Evolutionary conservation across 2,888 invertebrate genomes (phyloP), one percentile per base, ranked within the genome.

Genomic region (Sesia apiformis): DNA sequence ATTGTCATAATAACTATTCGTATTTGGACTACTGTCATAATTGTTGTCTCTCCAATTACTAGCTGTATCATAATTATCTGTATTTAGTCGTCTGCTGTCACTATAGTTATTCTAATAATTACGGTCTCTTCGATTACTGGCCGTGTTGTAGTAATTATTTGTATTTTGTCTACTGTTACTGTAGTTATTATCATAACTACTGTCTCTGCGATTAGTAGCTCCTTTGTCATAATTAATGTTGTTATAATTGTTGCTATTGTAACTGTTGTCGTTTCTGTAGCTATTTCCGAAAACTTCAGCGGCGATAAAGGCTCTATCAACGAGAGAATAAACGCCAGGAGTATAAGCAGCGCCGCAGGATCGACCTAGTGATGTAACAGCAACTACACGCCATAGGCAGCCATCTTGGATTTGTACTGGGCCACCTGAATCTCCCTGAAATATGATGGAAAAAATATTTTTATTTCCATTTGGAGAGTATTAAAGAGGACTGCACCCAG

Each of bases 391-490:
- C 88, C 88, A 88, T 0, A 66, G 51, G 55, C 89, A 88, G 53
- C 82, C 86, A 54, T 85, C 85, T 65, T 78, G 81, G 0, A 84
- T 60, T 59, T 87, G 86, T 0, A 81, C 84, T 3, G 88, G 88
- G 0, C 89, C 88, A 0, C 88, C 89, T 0, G 87, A 87, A 55
- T 89, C 89, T 52, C 89, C 89, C 89, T 89, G 73, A 0, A 55
- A 58, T 23, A 23, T 23, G 23, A 23, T 23, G 23, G 23, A 23
- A 2, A 23, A 23, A 23, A 23, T 23, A 23, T 23, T 23, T 23
- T 23, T 23, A 23, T 23, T 23, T 23, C 23, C 23, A 23, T 23
- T 23, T 23, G 23, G 23, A 23, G 23, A 23, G 23, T 23, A 23
- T 23, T 23, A 23, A 23, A 23, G 23, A 23, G 23, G 23, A 23